A percentile compares a stretch with the other conserved stretches of the same genome.
Evolutionary conservation across 2,113 vertebrate species (phyloP).

Genomic region (Sarotherodon lohbergeri): DNA sequence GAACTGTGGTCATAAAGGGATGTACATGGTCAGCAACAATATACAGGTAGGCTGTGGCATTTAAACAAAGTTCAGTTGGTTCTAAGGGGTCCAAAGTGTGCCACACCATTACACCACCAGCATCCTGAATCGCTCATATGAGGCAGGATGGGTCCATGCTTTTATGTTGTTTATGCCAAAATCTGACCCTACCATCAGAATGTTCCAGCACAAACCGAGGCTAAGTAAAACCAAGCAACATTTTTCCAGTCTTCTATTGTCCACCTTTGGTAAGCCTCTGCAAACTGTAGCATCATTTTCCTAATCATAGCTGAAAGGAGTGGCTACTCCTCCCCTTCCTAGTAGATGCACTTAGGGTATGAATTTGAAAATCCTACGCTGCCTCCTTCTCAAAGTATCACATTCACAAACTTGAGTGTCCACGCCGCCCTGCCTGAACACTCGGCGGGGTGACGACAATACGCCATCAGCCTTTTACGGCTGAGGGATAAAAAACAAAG

Average conservation of each 20-base stretch:
- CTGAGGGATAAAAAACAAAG: not conserved
- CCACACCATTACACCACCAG: not conserved
- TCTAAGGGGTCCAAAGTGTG: accelerated
- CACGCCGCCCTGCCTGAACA: accelerated
- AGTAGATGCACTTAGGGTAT: not conserved
- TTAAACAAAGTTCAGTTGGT: not conserved
- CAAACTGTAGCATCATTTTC: not conserved
- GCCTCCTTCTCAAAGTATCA: not conserved
- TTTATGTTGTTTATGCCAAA: not conserved
- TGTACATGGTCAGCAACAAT: not conserved
- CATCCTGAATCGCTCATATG: not conserved
- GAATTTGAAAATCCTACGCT: not conserved
- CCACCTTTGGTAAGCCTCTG: not conserved
- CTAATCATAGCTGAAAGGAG: not conserved
- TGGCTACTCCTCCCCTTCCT: not conserved
- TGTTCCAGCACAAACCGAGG: not conserved
- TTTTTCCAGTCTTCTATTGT: not conserved
- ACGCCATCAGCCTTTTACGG: not conserved
- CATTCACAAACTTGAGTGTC: not conserved
- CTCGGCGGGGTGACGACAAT: accelerated
- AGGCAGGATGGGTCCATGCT: not conserved
- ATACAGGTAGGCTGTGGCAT: not conserved
- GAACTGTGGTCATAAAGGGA: not conserved
- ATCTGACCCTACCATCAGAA: not conserved
- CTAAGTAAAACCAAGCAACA: not conserved